Conservation (phyloP, 2,797 vertebrate species). For the Buceros bicornis region DNA sequence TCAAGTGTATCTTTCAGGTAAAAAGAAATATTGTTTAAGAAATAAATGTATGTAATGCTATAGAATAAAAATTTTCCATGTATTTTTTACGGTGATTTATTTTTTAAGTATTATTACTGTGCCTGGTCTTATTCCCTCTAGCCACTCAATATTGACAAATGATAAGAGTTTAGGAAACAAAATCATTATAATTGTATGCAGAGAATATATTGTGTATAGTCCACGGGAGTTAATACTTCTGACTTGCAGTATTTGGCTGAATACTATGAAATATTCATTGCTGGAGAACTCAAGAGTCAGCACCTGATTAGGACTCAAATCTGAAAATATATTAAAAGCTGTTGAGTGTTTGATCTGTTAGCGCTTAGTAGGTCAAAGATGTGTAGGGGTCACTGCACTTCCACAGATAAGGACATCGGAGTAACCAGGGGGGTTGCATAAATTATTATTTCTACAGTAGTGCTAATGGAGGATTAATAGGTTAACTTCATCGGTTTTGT, state of each 20-base stretch:
- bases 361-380: slow-evolving; percentile 60
- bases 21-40: not conserved
- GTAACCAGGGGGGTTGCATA: slow-evolving; percentile 28
- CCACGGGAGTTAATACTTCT: not conserved
- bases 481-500: slow-evolving; percentile 59
- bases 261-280: slow-evolving; percentile 19
- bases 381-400: slow-evolving; percentile 59
- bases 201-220: not conserved
- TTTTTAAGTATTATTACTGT: not conserved
- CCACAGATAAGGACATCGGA: slow-evolving; percentile 51
- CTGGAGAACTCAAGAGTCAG: not conserved
- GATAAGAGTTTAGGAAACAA: not conserved
- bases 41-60: not conserved
- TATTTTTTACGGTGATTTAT: not conserved
- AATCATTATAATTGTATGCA: not conserved
- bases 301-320: slow-evolving; percentile 39
- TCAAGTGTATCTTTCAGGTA: not conserved
- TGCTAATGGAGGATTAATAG: slow-evolving; percentile 64
- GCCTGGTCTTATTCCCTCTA: not conserved
- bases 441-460: slow-evolving; percentile 66
- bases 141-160: not conserved
- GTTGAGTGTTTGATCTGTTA: slow-evolving; percentile 54
- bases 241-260: not conserved
- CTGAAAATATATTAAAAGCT: slow-evolving; percentile 48
- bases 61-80: not conserved